These are phyloP conservation scores for Drosophila pachea DNA, from an alignment of 1,140 invertebrate genomes.

Conservation along the genomic window DNA sequence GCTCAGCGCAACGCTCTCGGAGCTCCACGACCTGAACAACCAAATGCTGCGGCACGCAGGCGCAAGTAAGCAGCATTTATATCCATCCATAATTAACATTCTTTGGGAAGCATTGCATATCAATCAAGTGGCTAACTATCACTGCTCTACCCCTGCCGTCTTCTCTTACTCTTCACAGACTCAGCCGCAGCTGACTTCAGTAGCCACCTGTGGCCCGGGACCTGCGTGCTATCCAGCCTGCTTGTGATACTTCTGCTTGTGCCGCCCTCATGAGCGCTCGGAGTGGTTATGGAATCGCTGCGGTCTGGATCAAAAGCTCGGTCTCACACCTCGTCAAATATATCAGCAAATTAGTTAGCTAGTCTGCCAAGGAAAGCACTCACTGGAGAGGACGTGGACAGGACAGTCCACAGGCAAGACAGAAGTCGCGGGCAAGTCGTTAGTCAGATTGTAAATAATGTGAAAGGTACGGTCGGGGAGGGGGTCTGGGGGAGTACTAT, in stretches of 20 bases:
- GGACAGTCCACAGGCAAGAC: neutral
- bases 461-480: neutral
- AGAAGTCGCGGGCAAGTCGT: neutral
- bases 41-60: slow-evolving; percentile 74
- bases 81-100: neutral
- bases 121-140: neutral
- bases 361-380: slow-evolving; percentile 33
- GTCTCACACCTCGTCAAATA: slow-evolving; percentile 54
- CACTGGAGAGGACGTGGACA: slow-evolving; percentile 4
- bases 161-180: slow-evolving; percentile 21
- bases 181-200: slow-evolving; percentile 38
- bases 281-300: slow-evolving; percentile 8
- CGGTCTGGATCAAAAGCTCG: slow-evolving; percentile 4
- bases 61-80: slow-evolving; percentile 45
- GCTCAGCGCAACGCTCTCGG: slow-evolving; percentile 60
- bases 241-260: slow-evolving; percentile 50
- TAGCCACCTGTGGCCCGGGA: slow-evolving; percentile 30
- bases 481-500: neutral
- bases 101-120: neutral
- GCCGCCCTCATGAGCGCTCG: slow-evolving; percentile 60
- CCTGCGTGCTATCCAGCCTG: slow-evolving; percentile 52
- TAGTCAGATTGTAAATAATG: slow-evolving; percentile 37
- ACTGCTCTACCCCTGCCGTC: neutral
- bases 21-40: slow-evolving; percentile 77
- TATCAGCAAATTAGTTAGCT: slow-evolving; percentile 73